These are phyloP conservation scores for Ethmia dodecea DNA, from an alignment of 2,888 invertebrate genomes.

Conservation along the genomic window DNA sequence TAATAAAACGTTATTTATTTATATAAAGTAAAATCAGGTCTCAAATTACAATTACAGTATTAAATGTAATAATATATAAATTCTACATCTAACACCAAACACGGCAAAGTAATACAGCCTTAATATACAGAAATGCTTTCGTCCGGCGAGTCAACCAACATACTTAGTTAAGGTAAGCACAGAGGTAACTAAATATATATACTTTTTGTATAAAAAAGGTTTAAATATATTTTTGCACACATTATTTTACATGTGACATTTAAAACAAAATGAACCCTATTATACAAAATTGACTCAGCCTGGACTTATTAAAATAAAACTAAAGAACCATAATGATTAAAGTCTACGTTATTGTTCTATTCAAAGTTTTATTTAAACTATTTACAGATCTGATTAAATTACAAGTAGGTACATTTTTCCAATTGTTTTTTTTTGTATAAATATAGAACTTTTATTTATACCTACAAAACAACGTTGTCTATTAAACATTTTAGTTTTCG, in stretches of 20 bases:
- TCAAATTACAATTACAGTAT: constrained; percentile 34
- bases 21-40: constrained; percentile 44
- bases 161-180: too few species aligned
- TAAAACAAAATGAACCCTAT: too few species aligned
- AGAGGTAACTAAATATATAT: too few species aligned
- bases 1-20: constrained; percentile 20
- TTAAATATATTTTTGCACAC: too few species aligned
- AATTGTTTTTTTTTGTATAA: constrained; percentile 35
- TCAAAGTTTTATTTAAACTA: constrained; percentile 25
- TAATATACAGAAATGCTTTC: constrained; percentile 52
- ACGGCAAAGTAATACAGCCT: constrained; percentile 55
- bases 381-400: constrained; percentile 28
- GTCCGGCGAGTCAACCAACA: constrained; percentile 2
- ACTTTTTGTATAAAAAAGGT: too few species aligned
- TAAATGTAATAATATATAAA: constrained; percentile 23
- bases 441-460: constrained; percentile 30
- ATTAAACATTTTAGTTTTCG: background rate
- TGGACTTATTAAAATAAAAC: constrained; percentile 18
- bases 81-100: constrained; percentile 63
- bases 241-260: too few species aligned
- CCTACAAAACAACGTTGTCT: background rate
- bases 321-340: constrained; percentile 22
- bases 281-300: too few species aligned
- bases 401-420: constrained; percentile 24
- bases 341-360: constrained; percentile 21